Conservation (phyloP, 2,888 invertebrate genomes). For the Rhingia rostrata region DNA sequence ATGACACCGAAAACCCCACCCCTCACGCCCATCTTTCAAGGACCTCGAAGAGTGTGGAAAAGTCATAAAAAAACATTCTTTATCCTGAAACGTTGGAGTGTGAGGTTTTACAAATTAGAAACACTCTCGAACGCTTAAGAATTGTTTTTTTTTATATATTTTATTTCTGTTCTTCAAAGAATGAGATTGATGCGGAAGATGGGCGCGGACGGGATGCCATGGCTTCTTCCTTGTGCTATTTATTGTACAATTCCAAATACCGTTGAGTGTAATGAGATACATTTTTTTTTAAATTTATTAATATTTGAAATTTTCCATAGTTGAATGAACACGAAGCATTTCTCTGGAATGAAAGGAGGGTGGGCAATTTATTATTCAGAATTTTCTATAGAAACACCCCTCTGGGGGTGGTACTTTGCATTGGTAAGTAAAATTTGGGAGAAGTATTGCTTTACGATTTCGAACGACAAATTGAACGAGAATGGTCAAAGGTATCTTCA, state of each 20-base stretch:
- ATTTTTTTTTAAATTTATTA: conserved; percentile 65
- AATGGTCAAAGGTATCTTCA: conserved; percentile 32
- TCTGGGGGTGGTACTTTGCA: conserved; percentile 27
- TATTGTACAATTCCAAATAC: conserved; percentile 10
- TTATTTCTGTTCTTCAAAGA: neutral
- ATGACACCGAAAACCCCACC: neutral
- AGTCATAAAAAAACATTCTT: conserved; percentile 46
- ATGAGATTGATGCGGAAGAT: conserved; percentile 51
- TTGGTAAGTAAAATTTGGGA: conserved; percentile 47
- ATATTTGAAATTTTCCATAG: conserved; percentile 64
- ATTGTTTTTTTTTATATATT: conserved; percentile 11
- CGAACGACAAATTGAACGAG: conserved; percentile 41
- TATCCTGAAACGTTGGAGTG: conserved; percentile 32
- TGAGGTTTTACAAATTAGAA: conserved; percentile 66
- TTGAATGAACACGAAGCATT: conserved; percentile 42
- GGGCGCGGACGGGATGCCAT: neutral
- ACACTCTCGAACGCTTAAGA: conserved; percentile 44
- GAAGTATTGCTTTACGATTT: conserved; percentile 29
- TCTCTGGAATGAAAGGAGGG: conserved; percentile 6
- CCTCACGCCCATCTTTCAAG: too few species aligned
- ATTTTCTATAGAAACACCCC: conserved; percentile 56
- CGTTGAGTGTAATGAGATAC: conserved; percentile 45
- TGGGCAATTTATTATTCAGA: conserved; percentile 59
- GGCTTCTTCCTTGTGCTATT: conserved; percentile 34
- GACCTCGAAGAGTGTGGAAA: conserved; percentile 8